Percentiles rank a stretch among this genome's conserved stretches.
phyloP scores from a whole-genome alignment of 2,888 invertebrate species.

The Chouioia cunea region DNA sequence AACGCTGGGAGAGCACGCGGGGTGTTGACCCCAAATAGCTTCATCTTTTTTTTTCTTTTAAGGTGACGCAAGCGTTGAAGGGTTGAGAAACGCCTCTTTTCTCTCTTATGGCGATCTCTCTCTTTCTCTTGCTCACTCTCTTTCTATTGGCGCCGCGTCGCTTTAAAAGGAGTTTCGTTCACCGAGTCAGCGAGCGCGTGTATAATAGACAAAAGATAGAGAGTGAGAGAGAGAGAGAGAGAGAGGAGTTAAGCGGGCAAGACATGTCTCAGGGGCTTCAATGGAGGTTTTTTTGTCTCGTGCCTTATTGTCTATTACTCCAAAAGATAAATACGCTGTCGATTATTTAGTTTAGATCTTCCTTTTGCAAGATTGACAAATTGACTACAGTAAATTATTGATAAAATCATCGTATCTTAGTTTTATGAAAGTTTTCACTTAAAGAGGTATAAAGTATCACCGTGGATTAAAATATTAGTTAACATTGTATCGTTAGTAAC shows the following conservation, averaged over 20 bases:
- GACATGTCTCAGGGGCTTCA: neutral
- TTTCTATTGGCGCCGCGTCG: slow-evolving; percentile 44
- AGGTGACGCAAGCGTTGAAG: slow-evolving; percentile 64
- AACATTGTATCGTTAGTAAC: no score
- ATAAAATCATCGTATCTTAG: no score
- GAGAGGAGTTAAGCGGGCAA: neutral
- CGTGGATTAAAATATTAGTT: no score
- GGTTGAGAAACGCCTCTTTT: slow-evolving; percentile 60
- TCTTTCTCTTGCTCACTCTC: slow-evolving; percentile 43
- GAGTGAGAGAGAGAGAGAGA: neutral
- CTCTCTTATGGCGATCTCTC: slow-evolving; percentile 40
- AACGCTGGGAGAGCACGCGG: slow-evolving; percentile 59
- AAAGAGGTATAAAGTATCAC: no score
- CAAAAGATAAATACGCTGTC: neutral
- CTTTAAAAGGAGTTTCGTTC: slow-evolving; percentile 20
- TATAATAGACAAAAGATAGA: slow-evolving; percentile 36
- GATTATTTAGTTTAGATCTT: no score
- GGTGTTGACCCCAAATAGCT: slow-evolving; percentile 72
- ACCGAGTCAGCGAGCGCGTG: slow-evolving; percentile 20
- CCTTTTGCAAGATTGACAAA: no score
- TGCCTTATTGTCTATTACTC: slow-evolving; percentile 1
- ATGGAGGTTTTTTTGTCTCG: slow-evolving; percentile 13
- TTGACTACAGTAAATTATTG: no score
- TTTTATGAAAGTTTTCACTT: no score
- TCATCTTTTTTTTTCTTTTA: slow-evolving; percentile 51